A percentile compares a stretch with the other conserved stretches of the same genome.
These are phyloP conservation scores for Bugula neritina DNA, from an alignment of 2,888 invertebrate genomes.

Conservation along the genomic window DNA sequence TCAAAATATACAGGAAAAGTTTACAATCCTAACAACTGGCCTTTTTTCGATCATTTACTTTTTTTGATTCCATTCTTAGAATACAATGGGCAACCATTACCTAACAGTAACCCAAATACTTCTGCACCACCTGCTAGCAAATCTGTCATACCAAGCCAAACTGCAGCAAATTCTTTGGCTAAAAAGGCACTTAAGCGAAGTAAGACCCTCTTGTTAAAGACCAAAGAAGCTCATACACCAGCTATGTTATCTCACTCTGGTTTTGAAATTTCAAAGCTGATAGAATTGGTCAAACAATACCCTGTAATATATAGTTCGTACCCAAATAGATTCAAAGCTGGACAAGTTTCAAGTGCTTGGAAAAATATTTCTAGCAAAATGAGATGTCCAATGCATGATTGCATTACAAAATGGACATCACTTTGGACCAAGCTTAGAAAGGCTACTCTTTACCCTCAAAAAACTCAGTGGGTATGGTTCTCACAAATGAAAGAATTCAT, in stretches of 20 bases:
- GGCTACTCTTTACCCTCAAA: neutral
- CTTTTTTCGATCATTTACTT: neutral
- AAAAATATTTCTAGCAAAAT: neutral
- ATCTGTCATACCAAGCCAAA: neutral
- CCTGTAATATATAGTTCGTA: neutral
- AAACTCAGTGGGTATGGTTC: neutral
- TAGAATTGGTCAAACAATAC: conserved; percentile 19
- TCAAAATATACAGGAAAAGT: neutral
- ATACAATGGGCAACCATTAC: neutral
- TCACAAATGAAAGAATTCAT: conserved; percentile 5
- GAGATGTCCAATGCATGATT: neutral
- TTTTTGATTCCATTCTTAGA: conserved; percentile 20
- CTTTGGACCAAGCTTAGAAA: neutral
- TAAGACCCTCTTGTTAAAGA: conserved; percentile 5
- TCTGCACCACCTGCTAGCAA: too few relatives aligned
- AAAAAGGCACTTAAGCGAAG: conserved; percentile 21
- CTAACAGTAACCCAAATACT: neutral
- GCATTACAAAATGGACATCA: neutral
- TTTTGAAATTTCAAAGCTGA: neutral
- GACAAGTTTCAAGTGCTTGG: neutral
- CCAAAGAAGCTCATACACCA: neutral
- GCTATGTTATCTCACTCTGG: neutral
- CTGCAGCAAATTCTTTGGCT: neutral
- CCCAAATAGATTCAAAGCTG: neutral
- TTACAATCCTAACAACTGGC: neutral